These are phyloP conservation scores for Cephalotes varians DNA, from an alignment of 2,888 invertebrate species.

Conservation along the genomic window DNA sequence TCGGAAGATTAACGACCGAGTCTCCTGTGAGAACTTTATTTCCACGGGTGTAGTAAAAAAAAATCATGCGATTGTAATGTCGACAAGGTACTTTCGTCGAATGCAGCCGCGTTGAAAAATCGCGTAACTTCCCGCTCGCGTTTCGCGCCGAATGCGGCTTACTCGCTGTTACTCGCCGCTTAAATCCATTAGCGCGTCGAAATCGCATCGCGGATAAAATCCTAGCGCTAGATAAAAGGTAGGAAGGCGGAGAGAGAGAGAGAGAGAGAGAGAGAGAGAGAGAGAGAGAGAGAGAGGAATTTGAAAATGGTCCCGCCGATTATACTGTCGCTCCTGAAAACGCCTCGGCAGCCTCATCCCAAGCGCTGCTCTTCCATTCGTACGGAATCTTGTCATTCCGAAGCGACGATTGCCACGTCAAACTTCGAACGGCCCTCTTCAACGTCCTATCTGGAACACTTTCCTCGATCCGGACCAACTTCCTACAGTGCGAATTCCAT, in stretches of 20 bases:
- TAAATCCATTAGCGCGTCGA: conserved; percentile 50
- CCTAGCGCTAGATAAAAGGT: conserved; percentile 14
- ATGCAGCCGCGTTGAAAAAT: conserved; percentile 24
- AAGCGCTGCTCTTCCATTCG: conserved; percentile 49
- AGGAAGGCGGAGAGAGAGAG: not conserved
- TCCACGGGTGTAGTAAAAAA: conserved; percentile 11
- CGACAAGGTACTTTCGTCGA: conserved; percentile 32
- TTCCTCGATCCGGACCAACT: conserved; percentile 54
- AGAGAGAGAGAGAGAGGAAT: not conserved
- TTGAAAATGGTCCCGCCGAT: conserved; percentile 55
- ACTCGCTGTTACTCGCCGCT: conserved; percentile 38
- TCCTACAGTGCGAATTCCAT: conserved; percentile 53
- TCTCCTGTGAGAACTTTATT: conserved; percentile 30
- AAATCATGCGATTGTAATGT: conserved; percentile 27
- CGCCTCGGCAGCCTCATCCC: conserved; percentile 15
- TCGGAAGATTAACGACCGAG: conserved; percentile 31
- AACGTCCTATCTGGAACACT: conserved; percentile 52
- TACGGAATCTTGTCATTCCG: conserved; percentile 60
- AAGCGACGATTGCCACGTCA: conserved; percentile 70
- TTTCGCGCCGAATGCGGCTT: conserved; percentile 18
- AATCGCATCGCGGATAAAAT: conserved; percentile 45
- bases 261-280: not conserved
- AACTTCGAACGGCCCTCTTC: conserved; percentile 64
- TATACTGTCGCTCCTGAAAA: conserved; percentile 53
- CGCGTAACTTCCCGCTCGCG: conserved; percentile 32